These are phyloP conservation scores for Lamellibrachia luymesi DNA, from an alignment of 1,140 invertebrate species.

Conservation along the genomic window DNA sequence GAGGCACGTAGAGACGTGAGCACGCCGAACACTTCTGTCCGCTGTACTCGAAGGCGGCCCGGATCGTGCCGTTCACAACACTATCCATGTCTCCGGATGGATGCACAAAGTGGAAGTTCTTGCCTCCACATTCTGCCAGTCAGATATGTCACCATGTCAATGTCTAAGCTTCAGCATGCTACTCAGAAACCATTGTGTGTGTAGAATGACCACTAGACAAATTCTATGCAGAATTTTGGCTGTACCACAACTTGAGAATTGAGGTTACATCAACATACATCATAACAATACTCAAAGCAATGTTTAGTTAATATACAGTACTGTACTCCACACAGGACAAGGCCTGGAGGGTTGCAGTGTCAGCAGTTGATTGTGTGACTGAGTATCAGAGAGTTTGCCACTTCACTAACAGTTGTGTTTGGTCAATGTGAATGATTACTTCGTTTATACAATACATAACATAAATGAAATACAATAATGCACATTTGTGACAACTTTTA, in stretches of 20 bases:
- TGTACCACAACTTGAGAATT: too few relatives aligned
- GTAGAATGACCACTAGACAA: neutral
- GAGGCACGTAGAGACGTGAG: constrained; percentile 86
- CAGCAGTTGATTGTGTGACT: neutral
- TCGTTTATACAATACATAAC: neutral
- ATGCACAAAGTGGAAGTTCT: constrained; percentile 98
- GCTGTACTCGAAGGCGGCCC: constrained; percentile 88
- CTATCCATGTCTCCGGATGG: constrained; percentile 80
- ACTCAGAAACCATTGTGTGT: neutral
- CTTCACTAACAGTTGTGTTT: neutral
- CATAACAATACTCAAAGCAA: too few relatives aligned
- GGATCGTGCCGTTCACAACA: constrained; percentile 81
- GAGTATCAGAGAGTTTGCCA: neutral
- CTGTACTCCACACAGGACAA: too few relatives aligned
- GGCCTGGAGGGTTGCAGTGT: too few relatives aligned
- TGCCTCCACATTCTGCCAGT: constrained; percentile 87
- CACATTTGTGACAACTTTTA: too few relatives aligned
- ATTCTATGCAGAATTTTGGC: neutral
- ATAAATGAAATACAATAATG: too few relatives aligned
- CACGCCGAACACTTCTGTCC: constrained; percentile 99
- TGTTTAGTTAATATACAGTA: too few relatives aligned
- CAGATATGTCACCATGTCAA: constrained; percentile 4
- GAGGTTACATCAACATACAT: too few relatives aligned
- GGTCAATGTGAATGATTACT: neutral
- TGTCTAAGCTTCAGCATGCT: too few relatives aligned